Evolutionary conservation across 2,797 vertebrate species (phyloP).

Genomic region (Diplodus sargus): DNA sequence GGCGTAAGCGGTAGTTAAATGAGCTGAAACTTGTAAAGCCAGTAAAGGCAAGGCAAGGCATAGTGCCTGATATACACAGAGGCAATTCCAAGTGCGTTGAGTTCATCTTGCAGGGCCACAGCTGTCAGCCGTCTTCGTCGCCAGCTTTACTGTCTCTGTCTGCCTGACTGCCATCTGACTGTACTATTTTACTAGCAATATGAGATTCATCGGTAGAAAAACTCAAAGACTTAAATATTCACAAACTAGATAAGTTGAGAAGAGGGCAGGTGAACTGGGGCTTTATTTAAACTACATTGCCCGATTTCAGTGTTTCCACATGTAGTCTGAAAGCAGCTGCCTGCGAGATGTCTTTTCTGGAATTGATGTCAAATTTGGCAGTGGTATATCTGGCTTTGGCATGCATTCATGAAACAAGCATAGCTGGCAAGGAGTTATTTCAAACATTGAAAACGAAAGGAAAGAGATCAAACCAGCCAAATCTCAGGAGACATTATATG

Average conservation of each 20-base stretch:
- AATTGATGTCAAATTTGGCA: not conserved
- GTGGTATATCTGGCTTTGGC: not conserved
- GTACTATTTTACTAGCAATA: not conserved
- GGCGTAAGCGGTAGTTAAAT: not conserved
- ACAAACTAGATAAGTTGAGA: not conserved
- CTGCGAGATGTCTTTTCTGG: not conserved
- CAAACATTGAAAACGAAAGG: slow-evolving; percentile 3
- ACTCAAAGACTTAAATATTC: not conserved
- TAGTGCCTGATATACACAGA: not conserved
- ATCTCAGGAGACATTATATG: not conserved
- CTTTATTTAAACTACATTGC: not conserved
- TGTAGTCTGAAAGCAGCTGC: not conserved
- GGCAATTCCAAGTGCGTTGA: not conserved
- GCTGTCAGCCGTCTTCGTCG: slow-evolving; percentile 7
- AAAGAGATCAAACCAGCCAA: not conserved
- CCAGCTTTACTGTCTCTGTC: slow-evolving; percentile 7
- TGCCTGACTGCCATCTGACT: slow-evolving; percentile 8
- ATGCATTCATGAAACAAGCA: not conserved
- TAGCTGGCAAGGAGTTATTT: not conserved
- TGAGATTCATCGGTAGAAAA: not conserved
- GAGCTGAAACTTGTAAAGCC: not conserved
- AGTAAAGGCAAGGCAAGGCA: too few species aligned
- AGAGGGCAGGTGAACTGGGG: not conserved
- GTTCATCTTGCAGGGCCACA: not conserved
- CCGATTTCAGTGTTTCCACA: slow-evolving; percentile 15